Conservation (phyloP, 1,140 invertebrate species). For the Palaemon carinicauda region DNA sequence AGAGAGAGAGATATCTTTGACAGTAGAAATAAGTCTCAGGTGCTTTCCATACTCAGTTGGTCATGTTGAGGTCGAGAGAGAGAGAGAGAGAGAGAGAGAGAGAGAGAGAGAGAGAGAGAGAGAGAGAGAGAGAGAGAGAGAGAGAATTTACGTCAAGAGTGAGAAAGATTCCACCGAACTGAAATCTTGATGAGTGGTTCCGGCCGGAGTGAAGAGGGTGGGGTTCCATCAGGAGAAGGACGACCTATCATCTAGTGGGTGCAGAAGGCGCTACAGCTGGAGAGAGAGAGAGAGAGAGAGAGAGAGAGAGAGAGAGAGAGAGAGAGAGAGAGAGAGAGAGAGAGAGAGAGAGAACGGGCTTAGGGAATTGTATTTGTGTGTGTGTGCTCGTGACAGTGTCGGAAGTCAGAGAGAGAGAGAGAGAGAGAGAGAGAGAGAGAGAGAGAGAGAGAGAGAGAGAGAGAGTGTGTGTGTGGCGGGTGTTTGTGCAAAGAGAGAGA, state of each 20-base stretch:
- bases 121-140: background rate
- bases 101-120: background rate
- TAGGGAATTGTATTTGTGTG: background rate
- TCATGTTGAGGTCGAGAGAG: background rate
- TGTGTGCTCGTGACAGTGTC: slow-evolving; percentile 1
- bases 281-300: background rate
- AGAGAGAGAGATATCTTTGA: too few species aligned
- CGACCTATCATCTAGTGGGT: too few species aligned
- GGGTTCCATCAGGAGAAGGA: too few species aligned
- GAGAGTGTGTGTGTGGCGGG: too few species aligned
- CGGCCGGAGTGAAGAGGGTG: too few species aligned
- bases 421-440: background rate
- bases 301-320: background rate
- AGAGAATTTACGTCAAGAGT: background rate
- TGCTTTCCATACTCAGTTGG: too few species aligned
- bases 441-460: background rate
- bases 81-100: background rate
- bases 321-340: background rate
- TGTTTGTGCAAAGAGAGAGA: too few species aligned
- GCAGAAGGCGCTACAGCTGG: background rate
- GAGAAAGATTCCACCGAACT: background rate
- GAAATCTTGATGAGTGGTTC: too few species aligned
- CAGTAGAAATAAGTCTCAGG: too few species aligned
- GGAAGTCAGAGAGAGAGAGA: background rate
- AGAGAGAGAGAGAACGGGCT: background rate